These are phyloP conservation scores for Octomys mimax DNA, from an alignment of 2,797 vertebrate genomes.

Conservation along the genomic window DNA sequence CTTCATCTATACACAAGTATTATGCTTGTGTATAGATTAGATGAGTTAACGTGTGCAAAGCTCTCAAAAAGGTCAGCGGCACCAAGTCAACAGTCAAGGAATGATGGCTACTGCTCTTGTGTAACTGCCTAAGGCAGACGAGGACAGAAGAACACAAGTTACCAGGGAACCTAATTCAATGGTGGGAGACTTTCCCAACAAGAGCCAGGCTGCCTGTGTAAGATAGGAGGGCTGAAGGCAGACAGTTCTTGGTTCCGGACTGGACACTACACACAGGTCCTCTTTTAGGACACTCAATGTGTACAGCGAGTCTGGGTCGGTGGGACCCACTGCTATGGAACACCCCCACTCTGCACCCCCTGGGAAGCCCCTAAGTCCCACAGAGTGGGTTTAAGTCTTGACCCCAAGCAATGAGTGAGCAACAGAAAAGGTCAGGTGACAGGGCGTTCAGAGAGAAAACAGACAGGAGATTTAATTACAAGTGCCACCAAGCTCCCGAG, in stretches of 20 bases:
- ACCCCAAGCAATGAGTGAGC: neutral
- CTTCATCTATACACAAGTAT: neutral
- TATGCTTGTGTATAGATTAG: neutral
- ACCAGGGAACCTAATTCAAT: neutral
- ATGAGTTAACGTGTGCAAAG: neutral
- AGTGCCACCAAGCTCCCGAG: neutral
- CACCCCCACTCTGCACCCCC: neutral
- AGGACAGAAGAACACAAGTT: neutral
- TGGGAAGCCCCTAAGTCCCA: neutral
- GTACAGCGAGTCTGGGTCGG: neutral
- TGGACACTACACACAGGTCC: fast-evolving
- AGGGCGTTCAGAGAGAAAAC: neutral
- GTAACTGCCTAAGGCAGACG: neutral
- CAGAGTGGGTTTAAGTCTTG: neutral
- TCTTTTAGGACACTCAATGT: neutral
- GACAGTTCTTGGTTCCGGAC: neutral
- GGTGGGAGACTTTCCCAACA: neutral
- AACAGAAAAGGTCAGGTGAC: conserved; percentile 3
- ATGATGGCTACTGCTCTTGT: neutral
- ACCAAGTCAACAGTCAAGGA: neutral
- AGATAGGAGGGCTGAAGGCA: neutral
- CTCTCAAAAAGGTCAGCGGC: neutral
- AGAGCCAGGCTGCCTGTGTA: neutral
- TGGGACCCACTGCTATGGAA: neutral
- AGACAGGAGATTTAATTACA: conserved; percentile 60